Base-by-base conservation (phyloP, 2,797 vertebrate genomes). In the Lateolabrax maculatus region DNA sequence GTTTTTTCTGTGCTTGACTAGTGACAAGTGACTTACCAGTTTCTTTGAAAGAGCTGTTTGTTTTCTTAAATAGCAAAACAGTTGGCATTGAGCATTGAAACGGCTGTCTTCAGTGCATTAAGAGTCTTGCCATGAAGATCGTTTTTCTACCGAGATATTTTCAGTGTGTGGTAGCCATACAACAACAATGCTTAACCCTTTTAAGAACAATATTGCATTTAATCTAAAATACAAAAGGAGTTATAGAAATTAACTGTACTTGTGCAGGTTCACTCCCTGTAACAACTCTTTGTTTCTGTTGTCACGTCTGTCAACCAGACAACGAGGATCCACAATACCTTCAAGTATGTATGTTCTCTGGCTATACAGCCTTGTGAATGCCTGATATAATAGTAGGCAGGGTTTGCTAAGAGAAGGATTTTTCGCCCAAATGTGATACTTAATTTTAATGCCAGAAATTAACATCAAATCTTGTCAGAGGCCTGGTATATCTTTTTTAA, bases 91-190 rank as follows among this genome's bases (percentile, higher is more conserved):
- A 27, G 23, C 9, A 27, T 34, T 65, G 27, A 66, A 56, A 16
- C 25, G 13, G n/a, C 19, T 52, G 46, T 75, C 1, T 4, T 21
- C 49, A 61, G 41, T 31, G n/a, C 29, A 25, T 57, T 37, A 67
- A 46, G 15, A 52, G 12, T 36, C 1, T 15, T 41, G 3, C 11
- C 3, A 31, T 53, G 11, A 53, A 65, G 29, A n/a, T 64, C 13
- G 2, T 9, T 66, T 75, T 79, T 77, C 39, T 55, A 52, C n/a
- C 29, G 49, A 55, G 36, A 60, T 61, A 58, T 46, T 34, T 18
- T 62, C n/a, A 25, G 29, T 56, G 9, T 57, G 6, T 62, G 46
- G 37, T 27, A 68, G 13, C 13, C 36, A 37, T 37, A 48, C 13
- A 39, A 25, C 29, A 60, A 11, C 10, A 21, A 51, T 31, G 13